Evolutionary conservation across 2,888 invertebrate species (phyloP).

Genomic region (Camponotus fellah): DNA sequence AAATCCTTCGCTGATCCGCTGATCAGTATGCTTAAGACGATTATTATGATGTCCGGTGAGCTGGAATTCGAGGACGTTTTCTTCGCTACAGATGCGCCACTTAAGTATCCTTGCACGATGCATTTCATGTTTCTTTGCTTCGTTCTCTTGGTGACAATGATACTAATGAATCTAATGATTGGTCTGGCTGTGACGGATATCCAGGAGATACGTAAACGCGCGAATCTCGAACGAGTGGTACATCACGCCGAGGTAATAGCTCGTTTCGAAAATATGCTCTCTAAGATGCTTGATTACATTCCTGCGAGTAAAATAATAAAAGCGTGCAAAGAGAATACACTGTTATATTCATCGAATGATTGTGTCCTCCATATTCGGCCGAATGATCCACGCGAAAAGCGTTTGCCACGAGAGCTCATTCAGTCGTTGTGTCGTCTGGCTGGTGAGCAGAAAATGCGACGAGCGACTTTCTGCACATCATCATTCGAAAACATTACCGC

Average conservation of each 20-base stretch:
- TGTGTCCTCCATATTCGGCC: conserved; percentile 92
- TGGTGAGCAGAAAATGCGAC: conserved; percentile 88
- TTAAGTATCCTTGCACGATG: conserved; percentile 91
- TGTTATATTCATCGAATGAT: conserved; percentile 92
- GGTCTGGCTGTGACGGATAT: conserved; percentile 95
- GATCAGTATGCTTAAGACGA: conserved; percentile 91
- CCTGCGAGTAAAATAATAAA: no score
- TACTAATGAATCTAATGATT: conserved; percentile 93
- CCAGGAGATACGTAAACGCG: conserved; percentile 92
- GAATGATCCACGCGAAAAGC: conserved; percentile 93
- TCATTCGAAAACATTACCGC: no score
- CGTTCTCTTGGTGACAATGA: conserved; percentile 93
- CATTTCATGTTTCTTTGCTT: conserved; percentile 92
- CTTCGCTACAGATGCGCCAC: conserved; percentile 87
- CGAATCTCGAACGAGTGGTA: conserved; percentile 93
- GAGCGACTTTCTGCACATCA: background rate
- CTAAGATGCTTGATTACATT: conserved; percentile 77
- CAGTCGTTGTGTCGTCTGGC: conserved; percentile 92
- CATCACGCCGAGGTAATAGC: conserved; percentile 94
- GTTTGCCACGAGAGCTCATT: conserved; percentile 92
- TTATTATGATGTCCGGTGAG: conserved; percentile 96
- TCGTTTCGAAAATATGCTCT: conserved; percentile 93
- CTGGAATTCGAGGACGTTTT: conserved; percentile 95
- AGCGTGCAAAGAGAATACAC: conserved; percentile 78
- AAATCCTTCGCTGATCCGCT: conserved; percentile 90